Percentiles rank a stretch among this genome's conserved stretches.
Evolutionary conservation across 92 coral and sea anemone species (phyloP).

Genomic region (Bergia sp.): DNA sequence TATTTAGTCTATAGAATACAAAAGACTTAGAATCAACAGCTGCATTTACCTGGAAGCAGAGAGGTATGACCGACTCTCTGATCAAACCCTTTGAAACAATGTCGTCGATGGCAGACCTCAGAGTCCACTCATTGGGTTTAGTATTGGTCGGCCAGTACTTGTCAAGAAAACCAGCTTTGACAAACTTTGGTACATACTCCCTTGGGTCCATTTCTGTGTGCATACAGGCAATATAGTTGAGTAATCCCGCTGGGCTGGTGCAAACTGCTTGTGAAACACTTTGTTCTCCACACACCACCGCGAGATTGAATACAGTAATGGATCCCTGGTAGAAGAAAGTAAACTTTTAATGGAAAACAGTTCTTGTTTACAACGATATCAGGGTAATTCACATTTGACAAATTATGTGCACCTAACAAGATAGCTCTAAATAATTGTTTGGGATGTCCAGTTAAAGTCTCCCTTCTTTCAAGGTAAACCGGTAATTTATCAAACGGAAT

Average conservation of each 20-base stretch:
- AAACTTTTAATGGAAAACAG: no score
- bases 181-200: constrained; percentile 87
- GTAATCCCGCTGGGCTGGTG: constrained; percentile 85
- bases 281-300: constrained; percentile 61
- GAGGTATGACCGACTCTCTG: constrained; percentile 91
- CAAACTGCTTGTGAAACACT: constrained; percentile 70
- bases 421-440: no score
- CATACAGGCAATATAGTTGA: constrained; percentile 86
- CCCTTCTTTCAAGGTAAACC: no score
- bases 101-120: constrained; percentile 94
- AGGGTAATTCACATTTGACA: no score
- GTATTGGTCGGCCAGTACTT: constrained; percentile 97
- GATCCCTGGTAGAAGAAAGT: constrained; percentile 61
- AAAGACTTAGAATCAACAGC: no score
- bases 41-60: constrained; percentile 86
- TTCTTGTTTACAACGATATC: no score
- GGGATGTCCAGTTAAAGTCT: no score
- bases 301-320: constrained; percentile 68
- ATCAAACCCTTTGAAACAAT: constrained; percentile 89
- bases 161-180: constrained; percentile 79
- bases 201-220: constrained; percentile 91
- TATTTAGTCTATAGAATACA: background rate
- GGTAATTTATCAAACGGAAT: no score
- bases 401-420: no score
- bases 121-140: constrained; percentile 96